Base-by-base conservation (phyloP, 2,113 vertebrate genomes). In the Dissostichus mawsoni region DNA sequence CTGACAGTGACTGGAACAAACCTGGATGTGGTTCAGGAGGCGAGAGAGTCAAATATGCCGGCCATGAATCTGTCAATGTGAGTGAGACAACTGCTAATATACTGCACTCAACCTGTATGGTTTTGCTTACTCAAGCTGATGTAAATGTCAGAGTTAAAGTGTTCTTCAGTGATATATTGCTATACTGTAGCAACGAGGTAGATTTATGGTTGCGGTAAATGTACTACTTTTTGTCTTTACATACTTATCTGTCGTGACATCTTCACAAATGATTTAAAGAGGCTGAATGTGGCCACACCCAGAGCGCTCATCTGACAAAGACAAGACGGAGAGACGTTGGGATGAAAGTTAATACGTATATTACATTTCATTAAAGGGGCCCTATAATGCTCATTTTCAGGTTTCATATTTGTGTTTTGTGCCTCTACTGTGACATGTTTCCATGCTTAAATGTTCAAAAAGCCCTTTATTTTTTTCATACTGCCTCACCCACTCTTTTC, bases 41-140 rank as follows among this genome's bases (percentile, higher is more conserved):
- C 93, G 96, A 76, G 93, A 94, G 97, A n/a, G 96, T 97, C 93
- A 99, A 98, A 90, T 95, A 97, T 77, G 97, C 95, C 0, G 96
- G 97, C 76, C 97, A 96, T 53, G 97, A 99, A 90, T 98, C 97
- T 18, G 95, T 97, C 90, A 99, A 97, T 0, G 97, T 99, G 87
- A 97, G 93, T 90, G 41, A 65, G 61, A 79, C 41, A 59, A 12
- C 36, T 44, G 33, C 56, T 68, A 36, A 74, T 12, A 18, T 33
- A 52, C 18, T 9, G 47, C 18, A 11, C 4, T 14, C 3, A 25
- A 5, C 5, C 44, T 36, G 55, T 0, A 29, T 41, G 62, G 69
- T n/a, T 41, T 36, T 63, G n/a, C 56, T 81, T 67, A 61, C 41
- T 62, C 20, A 68, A n/a, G 14, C 36, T 81, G 64, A 63, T 36